Base-by-base conservation (phyloP, 2,113 vertebrate species). In the Myotis davidii region DNA sequence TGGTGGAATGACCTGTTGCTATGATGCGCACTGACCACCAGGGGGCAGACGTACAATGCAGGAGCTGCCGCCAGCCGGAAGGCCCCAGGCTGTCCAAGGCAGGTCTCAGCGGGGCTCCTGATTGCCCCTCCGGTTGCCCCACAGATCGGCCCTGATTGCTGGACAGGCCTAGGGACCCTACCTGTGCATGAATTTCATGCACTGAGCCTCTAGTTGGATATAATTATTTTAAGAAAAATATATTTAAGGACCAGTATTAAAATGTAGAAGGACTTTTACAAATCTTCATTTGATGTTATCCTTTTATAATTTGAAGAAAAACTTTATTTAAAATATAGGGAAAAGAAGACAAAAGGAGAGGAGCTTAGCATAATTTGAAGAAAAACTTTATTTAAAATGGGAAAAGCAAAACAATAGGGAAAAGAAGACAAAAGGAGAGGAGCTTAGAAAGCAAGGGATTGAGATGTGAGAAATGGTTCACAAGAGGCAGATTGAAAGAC, bases 341-440 rank as follows among this genome's bases (percentile, higher is more conserved):
- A 92, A 39, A 20, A 96, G 67, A 96, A 96, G 67, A 83, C 9
- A 88, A 82, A 82, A 83, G 70, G 50, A 95, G 81, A 73, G 6
- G 9, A 64, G 39, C 4, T 42, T 34, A 59, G 59, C n/a, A 96
- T 59, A 92, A 70, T 14, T 87, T 74, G 21, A 94, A 92, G 73
- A 85, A 86, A 90, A 6, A 32, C 74, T 27, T 97, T 85, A 96
- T 27, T 97, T 85, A 96, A 97, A 94, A 74, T 5, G 88, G 11
- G 13, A 97, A 65, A 97, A 96, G 25, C 1, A 90, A 79, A 88
- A 7, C 29, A 6, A 81, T 27, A 6, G 59, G 61, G 79, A 92
- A 39, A 20, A 96, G 67, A 96, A 96, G 67, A 83, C 9, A 88
- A 82, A 82, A 83, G 70, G 50, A 95, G 81, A 73, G 6, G 9